Evolutionary conservation across 2,113 vertebrate species (phyloP).

Genomic region (Engystomops pustulosus): DNA sequence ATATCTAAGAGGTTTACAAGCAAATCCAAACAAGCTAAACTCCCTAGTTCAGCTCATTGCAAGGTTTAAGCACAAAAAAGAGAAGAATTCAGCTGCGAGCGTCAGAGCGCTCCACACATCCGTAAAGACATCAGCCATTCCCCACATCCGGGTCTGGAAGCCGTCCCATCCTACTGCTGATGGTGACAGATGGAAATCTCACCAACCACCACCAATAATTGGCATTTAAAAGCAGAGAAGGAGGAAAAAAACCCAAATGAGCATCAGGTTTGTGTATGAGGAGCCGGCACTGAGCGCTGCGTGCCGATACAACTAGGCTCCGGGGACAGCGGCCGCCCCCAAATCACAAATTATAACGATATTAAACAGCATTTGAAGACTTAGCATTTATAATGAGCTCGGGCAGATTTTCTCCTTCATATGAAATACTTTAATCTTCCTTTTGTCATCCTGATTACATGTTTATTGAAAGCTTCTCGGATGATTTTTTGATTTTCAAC

Average conservation of each 20-base stretch:
- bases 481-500: neutral
- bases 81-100: conserved; percentile 41
- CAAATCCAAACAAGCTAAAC: conserved; percentile 69
- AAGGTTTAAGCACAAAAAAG: conserved; percentile 62
- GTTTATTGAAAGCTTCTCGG: conserved; percentile 17
- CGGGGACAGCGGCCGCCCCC: neutral
- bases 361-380: conserved; percentile 24
- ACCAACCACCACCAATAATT: conserved; percentile 19
- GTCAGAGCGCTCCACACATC: conserved; percentile 31
- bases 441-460: conserved; percentile 34
- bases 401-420: conserved; percentile 19
- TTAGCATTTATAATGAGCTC: conserved; percentile 13
- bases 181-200: conserved; percentile 49
- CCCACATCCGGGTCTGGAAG: conserved; percentile 32
- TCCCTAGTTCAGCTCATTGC: conserved; percentile 41
- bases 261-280: conserved; percentile 21
- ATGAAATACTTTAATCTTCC: conserved; percentile 22
- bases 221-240: conserved; percentile 28
- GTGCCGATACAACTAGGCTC: neutral
- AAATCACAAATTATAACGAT: conserved; percentile 41
- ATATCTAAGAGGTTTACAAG: conserved; percentile 74
- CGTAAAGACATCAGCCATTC: conserved; percentile 56
- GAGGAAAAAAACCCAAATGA: neutral
- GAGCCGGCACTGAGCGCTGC: neutral
- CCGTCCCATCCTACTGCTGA: neutral